phyloP scores from a whole-genome alignment of 2,113 vertebrate species.

The Odontesthes bonariensis region DNA sequence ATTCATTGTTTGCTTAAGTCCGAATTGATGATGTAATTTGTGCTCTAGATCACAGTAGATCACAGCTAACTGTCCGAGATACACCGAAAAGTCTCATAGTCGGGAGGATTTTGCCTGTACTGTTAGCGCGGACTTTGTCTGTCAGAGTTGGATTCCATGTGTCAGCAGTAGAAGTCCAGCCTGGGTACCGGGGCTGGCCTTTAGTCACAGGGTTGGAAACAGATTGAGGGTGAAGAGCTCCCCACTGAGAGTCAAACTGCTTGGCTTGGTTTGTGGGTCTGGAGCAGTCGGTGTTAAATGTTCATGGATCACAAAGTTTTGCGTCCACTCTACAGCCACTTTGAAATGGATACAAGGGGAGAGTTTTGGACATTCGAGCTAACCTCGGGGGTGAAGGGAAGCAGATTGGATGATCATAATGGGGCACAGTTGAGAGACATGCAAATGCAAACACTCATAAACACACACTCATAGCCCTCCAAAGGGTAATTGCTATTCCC shows the following conservation, averaged over 20 bases:
- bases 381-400: slow-evolving; percentile 20
- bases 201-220: slow-evolving; percentile 32
- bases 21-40: neutral
- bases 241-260: slow-evolving; percentile 56
- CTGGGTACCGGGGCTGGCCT: slow-evolving; percentile 7
- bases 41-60: too few relatives aligned
- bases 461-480: slow-evolving; percentile 27
- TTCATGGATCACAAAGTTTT: neutral
- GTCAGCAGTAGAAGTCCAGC: slow-evolving; percentile 9
- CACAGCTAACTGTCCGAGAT: slow-evolving; percentile 2
- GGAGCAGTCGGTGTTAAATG: slow-evolving; percentile 12
- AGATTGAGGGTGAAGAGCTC: slow-evolving; percentile 50
- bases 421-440: slow-evolving; percentile 2
- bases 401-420: slow-evolving; percentile 30
- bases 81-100: neutral
- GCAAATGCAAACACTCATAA: slow-evolving; percentile 39
- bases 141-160: neutral
- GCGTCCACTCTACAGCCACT: neutral
- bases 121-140: neutral
- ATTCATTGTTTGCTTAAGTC: neutral
- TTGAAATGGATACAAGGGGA: neutral
- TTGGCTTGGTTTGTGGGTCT: slow-evolving; percentile 12
- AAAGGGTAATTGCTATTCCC: slow-evolving; percentile 30
- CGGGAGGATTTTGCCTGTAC: neutral
- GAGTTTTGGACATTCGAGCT: slow-evolving; percentile 35